phyloP scores from a whole-genome alignment of 2,888 invertebrate genomes.

The Stenchaetothrips biformis region DNA sequence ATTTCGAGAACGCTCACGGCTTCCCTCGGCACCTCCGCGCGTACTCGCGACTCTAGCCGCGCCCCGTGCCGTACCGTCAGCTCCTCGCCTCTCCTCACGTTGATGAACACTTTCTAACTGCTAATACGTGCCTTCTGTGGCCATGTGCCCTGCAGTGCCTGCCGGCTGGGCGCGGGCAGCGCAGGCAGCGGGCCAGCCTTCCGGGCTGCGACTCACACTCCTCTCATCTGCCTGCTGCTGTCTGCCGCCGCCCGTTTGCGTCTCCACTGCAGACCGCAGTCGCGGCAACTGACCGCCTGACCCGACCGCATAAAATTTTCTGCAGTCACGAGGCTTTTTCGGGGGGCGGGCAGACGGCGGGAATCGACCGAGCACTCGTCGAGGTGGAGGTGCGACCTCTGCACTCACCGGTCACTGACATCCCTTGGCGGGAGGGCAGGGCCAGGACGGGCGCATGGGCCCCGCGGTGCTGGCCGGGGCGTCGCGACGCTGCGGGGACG shows the following conservation, averaged over 20 bases:
- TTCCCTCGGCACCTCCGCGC: no score
- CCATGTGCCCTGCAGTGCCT: no score
- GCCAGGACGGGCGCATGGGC: neutral
- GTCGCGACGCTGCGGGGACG: neutral
- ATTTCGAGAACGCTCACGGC: no score
- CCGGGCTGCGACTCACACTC: no score
- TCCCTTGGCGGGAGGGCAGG: neutral
- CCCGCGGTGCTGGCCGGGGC: neutral
- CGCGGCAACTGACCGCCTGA: neutral
- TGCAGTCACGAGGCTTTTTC: no score
- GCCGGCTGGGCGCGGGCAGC: no score
- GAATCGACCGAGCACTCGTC: neutral
- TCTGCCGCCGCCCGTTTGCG: neutral
- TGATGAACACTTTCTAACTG: constrained; percentile 19
- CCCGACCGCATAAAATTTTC: no score
- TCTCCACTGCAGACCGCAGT: neutral
- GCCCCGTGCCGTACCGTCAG: neutral
- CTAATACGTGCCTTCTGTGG: neutral
- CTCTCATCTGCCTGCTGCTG: neutral
- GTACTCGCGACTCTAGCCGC: neutral
- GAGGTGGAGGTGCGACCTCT: neutral
- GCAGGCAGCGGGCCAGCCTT: no score
- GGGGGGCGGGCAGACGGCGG: no score
- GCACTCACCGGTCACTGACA: constrained; percentile 14
- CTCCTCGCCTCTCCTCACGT: neutral